phyloP scores from a whole-genome alignment of 2,888 invertebrate species.

The Empis stercorea region DNA sequence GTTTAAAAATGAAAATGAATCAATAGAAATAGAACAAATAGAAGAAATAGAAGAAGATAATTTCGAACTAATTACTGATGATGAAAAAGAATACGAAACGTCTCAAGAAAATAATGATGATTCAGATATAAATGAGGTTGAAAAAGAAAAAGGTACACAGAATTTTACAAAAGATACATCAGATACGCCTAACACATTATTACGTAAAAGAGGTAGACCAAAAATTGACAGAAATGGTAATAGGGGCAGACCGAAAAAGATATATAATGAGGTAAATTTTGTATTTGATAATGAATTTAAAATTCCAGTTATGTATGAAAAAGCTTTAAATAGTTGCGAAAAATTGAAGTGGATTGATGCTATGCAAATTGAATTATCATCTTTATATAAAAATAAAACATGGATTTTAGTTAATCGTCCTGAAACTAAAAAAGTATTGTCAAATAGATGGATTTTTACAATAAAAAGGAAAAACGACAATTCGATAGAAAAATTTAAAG shows the following conservation, averaged over 20 bases:
- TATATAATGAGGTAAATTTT: neutral
- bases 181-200: too few species aligned
- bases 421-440: too few species aligned
- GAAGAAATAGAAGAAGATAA: neutral
- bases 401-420: too few species aligned
- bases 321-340: constrained; percentile 2
- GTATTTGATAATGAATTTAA: neutral
- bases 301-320: neutral
- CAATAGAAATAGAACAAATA: neutral
- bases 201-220: neutral
- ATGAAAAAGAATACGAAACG: neutral
- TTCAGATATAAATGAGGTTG: neutral
- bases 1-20: neutral
- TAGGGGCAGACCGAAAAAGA: neutral
- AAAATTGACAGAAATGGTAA: neutral
- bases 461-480: constrained; percentile 2
- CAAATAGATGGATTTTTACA: too few species aligned
- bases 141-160: neutral
- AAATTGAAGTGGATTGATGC: constrained; percentile 3
- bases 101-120: neutral
- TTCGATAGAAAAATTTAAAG: constrained; percentile 3
- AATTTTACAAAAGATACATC: neutral
- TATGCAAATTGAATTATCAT: constrained; percentile 5
- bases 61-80: neutral
- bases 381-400: constrained; percentile 4